Evolutionary conservation across 2,113 vertebrate genomes (phyloP).

Genomic region (Colinus virginianus): DNA sequence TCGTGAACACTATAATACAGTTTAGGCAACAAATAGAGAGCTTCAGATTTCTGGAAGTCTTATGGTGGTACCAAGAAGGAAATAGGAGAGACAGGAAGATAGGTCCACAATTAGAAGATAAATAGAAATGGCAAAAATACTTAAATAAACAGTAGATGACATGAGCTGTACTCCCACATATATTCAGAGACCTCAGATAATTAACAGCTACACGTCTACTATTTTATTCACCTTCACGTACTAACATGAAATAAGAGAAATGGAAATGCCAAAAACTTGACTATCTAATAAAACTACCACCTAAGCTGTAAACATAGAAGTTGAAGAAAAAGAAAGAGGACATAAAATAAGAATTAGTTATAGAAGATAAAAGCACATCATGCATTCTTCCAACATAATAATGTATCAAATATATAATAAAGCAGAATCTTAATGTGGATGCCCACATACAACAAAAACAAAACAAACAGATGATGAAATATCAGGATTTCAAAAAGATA

Average conservation of each 20-base stretch:
- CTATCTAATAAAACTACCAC: constrained; percentile 45
- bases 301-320: constrained; percentile 49
- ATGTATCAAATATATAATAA: constrained; percentile 53
- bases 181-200: background rate
- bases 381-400: constrained; percentile 46
- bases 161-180: background rate
- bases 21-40: background rate
- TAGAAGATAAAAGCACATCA: constrained; percentile 71
- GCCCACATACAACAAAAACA: constrained; percentile 58
- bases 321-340: constrained; percentile 53
- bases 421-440: constrained; percentile 63
- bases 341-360: constrained; percentile 71
- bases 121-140: background rate
- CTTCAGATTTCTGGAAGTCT: background rate
- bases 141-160: background rate
- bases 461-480: constrained; percentile 65
- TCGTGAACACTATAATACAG: background rate
- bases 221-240: background rate
- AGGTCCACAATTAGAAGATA: background rate
- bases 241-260: constrained; percentile 46
- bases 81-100: background rate
- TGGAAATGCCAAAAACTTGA: constrained; percentile 34
- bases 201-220: background rate
- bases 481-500: constrained; percentile 70
- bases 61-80: background rate